Percentiles rank a stretch among this genome's conserved stretches.
Conservation (phyloP, 2,113 vertebrate species). For the Nanorana parkeri region DNA sequence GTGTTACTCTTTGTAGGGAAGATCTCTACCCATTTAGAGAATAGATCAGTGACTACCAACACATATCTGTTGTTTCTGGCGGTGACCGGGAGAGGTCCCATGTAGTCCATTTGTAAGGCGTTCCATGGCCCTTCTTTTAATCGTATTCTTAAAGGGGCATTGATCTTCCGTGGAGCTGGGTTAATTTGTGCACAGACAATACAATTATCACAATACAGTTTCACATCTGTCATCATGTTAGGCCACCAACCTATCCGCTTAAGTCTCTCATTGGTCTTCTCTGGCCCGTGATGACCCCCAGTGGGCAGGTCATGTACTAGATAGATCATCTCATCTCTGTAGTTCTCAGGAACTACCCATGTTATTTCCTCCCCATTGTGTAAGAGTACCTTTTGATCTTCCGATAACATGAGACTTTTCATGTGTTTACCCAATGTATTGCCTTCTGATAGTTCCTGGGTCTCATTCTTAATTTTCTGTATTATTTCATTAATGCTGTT, state of each 20-base stretch:
- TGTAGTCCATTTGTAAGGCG: no score
- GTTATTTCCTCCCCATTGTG: neutral
- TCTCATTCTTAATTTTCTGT: no score
- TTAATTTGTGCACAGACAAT: no score
- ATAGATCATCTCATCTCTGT: neutral
- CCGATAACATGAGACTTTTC: neutral
- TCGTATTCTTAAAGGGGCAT: no score
- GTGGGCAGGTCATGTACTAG: neutral
- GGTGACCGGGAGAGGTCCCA: neutral
- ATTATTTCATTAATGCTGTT: no score
- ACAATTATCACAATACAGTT: no score
- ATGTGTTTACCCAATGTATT: neutral
- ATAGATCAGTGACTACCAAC: neutral
- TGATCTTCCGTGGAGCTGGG: no score
- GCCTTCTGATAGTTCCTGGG: neutral
- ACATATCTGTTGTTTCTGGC: neutral
- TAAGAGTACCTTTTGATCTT: neutral
- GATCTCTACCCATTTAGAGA: conserved; percentile 18
- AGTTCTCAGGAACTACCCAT: neutral
- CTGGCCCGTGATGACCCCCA: neutral
- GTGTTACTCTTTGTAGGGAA: neutral
- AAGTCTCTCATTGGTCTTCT: neutral
- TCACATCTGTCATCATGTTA: neutral
- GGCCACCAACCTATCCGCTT: neutral
- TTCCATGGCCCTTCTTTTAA: neutral